These are phyloP conservation scores for Batillaria attramentaria DNA, from an alignment of 1,140 invertebrate genomes.

Conservation along the genomic window DNA sequence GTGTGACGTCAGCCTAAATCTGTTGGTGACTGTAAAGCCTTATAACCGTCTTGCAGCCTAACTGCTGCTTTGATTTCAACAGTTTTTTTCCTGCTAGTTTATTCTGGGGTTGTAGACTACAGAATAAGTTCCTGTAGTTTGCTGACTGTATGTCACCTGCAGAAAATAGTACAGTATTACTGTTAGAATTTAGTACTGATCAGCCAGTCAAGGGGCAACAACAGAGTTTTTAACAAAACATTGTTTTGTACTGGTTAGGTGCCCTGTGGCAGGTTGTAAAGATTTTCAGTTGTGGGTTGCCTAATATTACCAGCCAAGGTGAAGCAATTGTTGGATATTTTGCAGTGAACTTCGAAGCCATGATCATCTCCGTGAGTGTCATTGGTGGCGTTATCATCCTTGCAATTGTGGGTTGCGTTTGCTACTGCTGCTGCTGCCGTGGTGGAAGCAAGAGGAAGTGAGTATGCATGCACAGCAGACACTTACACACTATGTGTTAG, in stretches of 20 bases:
- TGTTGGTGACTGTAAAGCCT: not conserved
- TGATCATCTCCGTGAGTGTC: conserved; percentile 58
- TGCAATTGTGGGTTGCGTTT: conserved; percentile 47
- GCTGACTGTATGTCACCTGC: not conserved
- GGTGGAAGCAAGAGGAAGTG: conserved; percentile 55
- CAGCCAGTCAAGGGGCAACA: too few species aligned
- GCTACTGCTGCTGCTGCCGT: conserved; percentile 62
- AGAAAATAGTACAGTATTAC: not conserved
- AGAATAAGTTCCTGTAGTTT: not conserved
- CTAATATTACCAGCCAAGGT: conserved; percentile 48
- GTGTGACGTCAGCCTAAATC: not conserved
- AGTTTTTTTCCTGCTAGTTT: not conserved
- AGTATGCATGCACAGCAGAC: conserved; percentile 32
- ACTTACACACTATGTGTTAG: not conserved
- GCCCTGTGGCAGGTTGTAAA: not conserved
- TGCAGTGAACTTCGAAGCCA: conserved; percentile 64
- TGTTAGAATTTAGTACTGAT: not conserved
- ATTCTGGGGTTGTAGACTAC: not conserved
- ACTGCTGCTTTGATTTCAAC: not conserved
- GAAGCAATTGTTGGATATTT: conserved; percentile 29
- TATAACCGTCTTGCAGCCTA: not conserved
- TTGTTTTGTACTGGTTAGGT: not conserved
- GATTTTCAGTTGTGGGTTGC: not conserved
- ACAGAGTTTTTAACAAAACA: not conserved
- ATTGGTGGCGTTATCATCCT: conserved; percentile 58